A percentile compares a stretch with the other conserved stretches of the same genome.
Conservation (phyloP, 2,113 vertebrate genomes). For the Xenopus borealis region DNA sequence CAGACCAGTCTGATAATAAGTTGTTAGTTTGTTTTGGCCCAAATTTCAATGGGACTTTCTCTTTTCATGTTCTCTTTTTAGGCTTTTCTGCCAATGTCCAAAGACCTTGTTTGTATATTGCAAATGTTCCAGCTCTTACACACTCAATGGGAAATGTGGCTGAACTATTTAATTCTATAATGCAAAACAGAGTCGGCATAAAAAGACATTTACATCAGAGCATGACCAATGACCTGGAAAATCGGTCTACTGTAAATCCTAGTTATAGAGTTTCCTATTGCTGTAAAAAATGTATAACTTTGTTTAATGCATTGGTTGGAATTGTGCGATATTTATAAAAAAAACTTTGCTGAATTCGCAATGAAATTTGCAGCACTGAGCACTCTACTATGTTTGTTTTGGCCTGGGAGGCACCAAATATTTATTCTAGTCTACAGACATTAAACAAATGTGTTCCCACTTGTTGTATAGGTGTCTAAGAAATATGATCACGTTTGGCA, state of each 20-base stretch:
- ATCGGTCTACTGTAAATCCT: neutral
- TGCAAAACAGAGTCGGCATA: conserved; percentile 5
- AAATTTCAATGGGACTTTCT: conserved; percentile 42
- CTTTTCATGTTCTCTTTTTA: conserved; percentile 3
- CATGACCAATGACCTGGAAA: neutral
- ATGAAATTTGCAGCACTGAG: no score
- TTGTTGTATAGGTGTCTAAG: no score
- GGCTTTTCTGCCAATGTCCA: conserved; percentile 5
- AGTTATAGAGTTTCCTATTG: no score
- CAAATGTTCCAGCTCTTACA: conserved; percentile 6
- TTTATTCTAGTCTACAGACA: neutral
- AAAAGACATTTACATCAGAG: neutral
- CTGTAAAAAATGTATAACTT: no score
- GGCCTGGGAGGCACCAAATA: no score
- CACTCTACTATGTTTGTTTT: no score
- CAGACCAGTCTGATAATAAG: conserved; percentile 21
- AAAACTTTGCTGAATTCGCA: neutral
- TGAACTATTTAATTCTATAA: conserved; percentile 3
- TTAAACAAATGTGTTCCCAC: neutral
- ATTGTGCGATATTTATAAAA: no score
- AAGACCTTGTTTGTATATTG: conserved; percentile 16
- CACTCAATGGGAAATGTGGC: conserved; percentile 8
- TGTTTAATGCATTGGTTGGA: no score
- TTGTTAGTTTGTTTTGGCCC: conserved; percentile 40
- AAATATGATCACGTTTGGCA: no score